These are phyloP conservation scores for Synergus japonicus DNA, from an alignment of 2,888 invertebrate species.

Conservation along the genomic window DNA sequence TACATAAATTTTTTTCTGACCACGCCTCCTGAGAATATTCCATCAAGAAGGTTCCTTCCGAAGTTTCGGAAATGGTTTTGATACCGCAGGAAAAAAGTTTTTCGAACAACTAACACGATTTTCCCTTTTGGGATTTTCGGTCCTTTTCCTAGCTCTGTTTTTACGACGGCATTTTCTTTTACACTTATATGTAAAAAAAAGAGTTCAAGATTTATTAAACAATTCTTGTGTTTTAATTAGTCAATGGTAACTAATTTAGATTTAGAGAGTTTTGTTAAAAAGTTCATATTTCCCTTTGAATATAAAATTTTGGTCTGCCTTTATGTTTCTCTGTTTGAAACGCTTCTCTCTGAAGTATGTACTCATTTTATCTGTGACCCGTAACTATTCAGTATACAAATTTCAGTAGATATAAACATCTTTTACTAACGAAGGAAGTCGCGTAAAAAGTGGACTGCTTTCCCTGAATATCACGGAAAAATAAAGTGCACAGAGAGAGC, in stretches of 20 bases:
- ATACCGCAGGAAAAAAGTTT: background rate
- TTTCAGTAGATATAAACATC: background rate
- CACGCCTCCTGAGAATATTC: conserved; percentile 9
- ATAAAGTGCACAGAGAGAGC: background rate
- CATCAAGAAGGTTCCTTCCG: background rate
- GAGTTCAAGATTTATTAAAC: background rate
- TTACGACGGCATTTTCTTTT: background rate
- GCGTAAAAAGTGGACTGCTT: background rate
- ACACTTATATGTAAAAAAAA: background rate
- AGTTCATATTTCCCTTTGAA: background rate
- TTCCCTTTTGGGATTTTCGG: background rate
- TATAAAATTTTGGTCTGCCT: background rate
- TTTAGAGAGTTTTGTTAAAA: background rate
- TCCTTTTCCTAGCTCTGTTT: background rate
- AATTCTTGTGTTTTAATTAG: too few relatives aligned
- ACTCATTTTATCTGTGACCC: background rate
- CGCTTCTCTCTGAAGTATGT: background rate
- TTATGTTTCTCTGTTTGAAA: background rate
- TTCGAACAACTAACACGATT: conserved; percentile 7
- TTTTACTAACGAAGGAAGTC: background rate
- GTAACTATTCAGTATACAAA: background rate
- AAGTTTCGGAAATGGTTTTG: conserved; percentile 7
- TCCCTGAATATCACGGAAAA: background rate
- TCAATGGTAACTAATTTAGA: too few relatives aligned
- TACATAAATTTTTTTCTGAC: background rate